Evolutionary conservation across 2,888 invertebrate species (phyloP).

Genomic region (Leptogaster cylindrica): DNA sequence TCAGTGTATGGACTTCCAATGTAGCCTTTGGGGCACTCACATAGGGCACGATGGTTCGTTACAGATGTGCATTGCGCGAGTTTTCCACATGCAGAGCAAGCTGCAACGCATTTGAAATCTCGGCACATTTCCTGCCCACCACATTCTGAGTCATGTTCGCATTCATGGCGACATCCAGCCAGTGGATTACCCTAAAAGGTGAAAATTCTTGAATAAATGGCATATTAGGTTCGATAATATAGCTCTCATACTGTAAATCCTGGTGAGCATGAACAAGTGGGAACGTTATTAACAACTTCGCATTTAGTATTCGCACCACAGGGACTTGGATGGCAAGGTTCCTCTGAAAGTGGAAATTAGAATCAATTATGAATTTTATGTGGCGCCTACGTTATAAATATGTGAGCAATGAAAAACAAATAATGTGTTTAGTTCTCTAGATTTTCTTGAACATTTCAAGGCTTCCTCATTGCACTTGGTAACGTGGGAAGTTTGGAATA

Average conservation of each 20-base stretch:
- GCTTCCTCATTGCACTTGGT: conserved; percentile 6
- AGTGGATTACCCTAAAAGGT: conserved; percentile 72
- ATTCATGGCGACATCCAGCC: conserved; percentile 81
- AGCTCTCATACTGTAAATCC: conserved; percentile 66
- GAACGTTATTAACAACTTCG: conserved; percentile 76
- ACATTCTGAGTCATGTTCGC: conserved; percentile 79
- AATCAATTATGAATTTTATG: background rate
- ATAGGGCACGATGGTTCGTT: conserved; percentile 75
- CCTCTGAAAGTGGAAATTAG: conserved; percentile 65
- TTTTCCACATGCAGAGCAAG: conserved; percentile 78
- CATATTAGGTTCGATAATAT: background rate
- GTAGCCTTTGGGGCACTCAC: conserved; percentile 83
- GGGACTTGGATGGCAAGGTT: conserved; percentile 81
- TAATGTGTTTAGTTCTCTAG: background rate
- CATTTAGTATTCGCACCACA: conserved; percentile 84
- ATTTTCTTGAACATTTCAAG: conserved; percentile 27
- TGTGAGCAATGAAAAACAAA: background rate
- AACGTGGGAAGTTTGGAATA: conserved; percentile 26
- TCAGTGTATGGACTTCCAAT: conserved; percentile 77
- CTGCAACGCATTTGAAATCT: conserved; percentile 76
- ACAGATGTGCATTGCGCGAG: conserved; percentile 80
- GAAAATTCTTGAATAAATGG: background rate
- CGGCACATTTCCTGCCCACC: conserved; percentile 74
- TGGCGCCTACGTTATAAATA: background rate
- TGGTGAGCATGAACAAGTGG: conserved; percentile 79